Base-by-base conservation (phyloP, 2,113 vertebrate genomes). In the Apodemus speciosus region DNA sequence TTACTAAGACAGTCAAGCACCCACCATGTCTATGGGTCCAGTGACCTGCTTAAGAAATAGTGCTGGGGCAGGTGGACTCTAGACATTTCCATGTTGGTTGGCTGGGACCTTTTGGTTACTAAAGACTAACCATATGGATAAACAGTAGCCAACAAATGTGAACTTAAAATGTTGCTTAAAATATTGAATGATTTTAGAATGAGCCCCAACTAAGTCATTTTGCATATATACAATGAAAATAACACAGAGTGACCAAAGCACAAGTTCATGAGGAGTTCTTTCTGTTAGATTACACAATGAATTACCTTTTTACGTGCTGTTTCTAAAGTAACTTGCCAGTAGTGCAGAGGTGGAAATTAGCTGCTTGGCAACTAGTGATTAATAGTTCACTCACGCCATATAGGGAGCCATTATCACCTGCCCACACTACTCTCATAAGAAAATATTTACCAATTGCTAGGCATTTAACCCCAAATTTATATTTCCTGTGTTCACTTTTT, bases 391-490 rank as follows among this genome's bases (percentile, higher is more conserved):
- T 89, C 56, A 40, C 25, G 64, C 49, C 81, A 84, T 51, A 43
- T 10, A 2, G 40, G n/a, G 20, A 72, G 88, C 75, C 75, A 40
- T 93, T 49, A 90, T 72, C 46, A 92, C n/a, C 58, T 79, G 11
- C 73, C 77, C 88, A 95, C 18, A 88, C 62, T 71, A 20, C 43
- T 83, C 77, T 95, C 66, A 53, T 58, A 83, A 90, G 75, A 93
- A 93, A 92, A 93, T 85, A 85, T 92, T 94, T 93, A 91, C 40
- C 23, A 40, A 75, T 16, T 76, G 9, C 11, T 62, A 38, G 32
- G 69, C 64, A 80, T 85, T 56, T 77, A 92, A 95, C 46, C 40
- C n/a, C 60, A 72, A 84, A 92, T 72, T 11, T 21, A 73, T 46
- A n/a, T 40, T 38, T 71, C 40, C 40, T 95, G 21, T 88, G 60